Percentiles rank a stretch among this genome's conserved stretches.
These are phyloP conservation scores for Erebia palarica DNA, from an alignment of 2,888 invertebrate species.

Conservation along the genomic window DNA sequence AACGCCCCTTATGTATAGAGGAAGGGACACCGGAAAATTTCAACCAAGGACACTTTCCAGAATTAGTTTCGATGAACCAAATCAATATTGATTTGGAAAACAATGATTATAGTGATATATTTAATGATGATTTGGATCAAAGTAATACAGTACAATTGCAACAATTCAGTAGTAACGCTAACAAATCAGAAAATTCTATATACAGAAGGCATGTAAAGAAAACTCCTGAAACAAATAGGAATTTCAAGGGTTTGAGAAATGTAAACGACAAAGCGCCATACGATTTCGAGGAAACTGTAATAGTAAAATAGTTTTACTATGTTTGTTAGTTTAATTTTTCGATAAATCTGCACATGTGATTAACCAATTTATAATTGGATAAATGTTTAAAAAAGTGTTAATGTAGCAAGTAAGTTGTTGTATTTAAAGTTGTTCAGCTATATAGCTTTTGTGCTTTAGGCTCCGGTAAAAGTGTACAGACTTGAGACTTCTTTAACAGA, in stretches of 20 bases:
- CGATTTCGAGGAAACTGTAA: constrained; percentile 8
- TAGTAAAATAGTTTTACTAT: background rate
- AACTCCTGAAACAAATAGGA: background rate
- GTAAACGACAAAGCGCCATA: background rate
- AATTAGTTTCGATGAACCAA: constrained; percentile 9
- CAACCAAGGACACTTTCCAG: constrained; percentile 24
- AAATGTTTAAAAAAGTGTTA: no score
- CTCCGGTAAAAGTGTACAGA: no score
- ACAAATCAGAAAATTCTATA: background rate
- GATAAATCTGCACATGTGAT: background rate
- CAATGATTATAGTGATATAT: constrained; percentile 11
- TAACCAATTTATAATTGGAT: no score
- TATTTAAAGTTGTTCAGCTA: no score
- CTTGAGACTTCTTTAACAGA: no score
- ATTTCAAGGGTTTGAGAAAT: background rate
- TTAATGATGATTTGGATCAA: constrained; percentile 7
- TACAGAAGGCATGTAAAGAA: background rate
- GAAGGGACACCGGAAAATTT: constrained; percentile 47
- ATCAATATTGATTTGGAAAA: background rate
- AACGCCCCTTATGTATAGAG: constrained; percentile 39
- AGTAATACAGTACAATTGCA: background rate
- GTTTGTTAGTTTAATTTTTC: background rate
- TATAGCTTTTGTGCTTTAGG: no score
- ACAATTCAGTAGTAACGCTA: background rate
- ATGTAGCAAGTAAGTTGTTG: no score